Evolutionary conservation across 2,797 vertebrate species (phyloP), one percentile per base, ranked within the genome.

Genomic region (Mionectes olivaceus): DNA sequence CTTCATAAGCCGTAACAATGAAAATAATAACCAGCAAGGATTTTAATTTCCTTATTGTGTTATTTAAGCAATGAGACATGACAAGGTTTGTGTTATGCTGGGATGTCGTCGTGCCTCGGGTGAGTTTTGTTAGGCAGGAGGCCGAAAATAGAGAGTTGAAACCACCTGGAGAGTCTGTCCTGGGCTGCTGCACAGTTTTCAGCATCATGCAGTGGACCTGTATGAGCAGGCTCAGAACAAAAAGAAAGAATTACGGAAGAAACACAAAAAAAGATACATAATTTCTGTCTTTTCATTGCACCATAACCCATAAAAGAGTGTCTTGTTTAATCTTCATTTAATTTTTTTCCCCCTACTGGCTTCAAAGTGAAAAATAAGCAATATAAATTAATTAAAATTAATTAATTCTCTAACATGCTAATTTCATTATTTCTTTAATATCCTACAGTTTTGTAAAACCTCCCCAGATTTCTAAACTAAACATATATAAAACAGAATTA

Each of bases 21-120:
- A 83, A 91, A 78, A 92, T 86, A 65, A 90, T 87, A 94, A 95
- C 50, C 57, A 67, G 87, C 53, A 81, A 95, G 44, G 21, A 57
- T 73, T 91, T 94, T 95, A 89, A 94, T 95, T 89, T 96, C 94
- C 94, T 87, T 92, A 87, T 74, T 89, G 69, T 67, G 88, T 95
- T 96, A 92, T 94, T 92, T 92, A 77, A 95, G 91, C 84, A 69
- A 83, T 53, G 85, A 87, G 68, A 91, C 68, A 69, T 52, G 94
- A 93, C 91, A 92, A 87, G 75, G 83, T 78, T 89, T 93, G 89
- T 60, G 83, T 80, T 95, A 87, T 67, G 84, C 70, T 82, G 78
- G 81, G 87, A 75, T 92, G 53, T 69, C 33, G 2, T 75, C 2
- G 2, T 46, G 95, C 94, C 94, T 92, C 53, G 43, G 84, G 91